Base-by-base conservation (phyloP, 2,113 vertebrate genomes). In the Helogale parvula region DNA sequence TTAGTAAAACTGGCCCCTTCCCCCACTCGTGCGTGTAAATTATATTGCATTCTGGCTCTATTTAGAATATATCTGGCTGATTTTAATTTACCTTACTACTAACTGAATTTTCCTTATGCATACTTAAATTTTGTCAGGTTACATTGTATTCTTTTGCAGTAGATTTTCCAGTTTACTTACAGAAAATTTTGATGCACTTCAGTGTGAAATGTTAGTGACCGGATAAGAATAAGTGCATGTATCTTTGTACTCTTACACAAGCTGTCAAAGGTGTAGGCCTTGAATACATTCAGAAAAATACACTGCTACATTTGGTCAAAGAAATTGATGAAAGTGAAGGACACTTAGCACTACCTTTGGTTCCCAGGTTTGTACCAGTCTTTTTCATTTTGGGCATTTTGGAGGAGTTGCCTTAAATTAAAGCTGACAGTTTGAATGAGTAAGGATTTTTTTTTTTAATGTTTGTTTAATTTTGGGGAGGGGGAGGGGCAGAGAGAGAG, bases 11-110 rank as follows among this genome's bases (percentile, higher is more conserved):
- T 74, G 71, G 29, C 9, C 7, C 3, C 57, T 45, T 4, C 31
- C 12, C 3, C 31, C 63, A 25, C 50, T 81, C 81, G 45, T 66
- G 13, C 38, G 69, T 90, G 12, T 92, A 76, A 81, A 63, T 96
- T 88, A 80, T 45, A 52, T 16, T 65, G 57, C 33, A 80, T 50
- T 29, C 25, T 33, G 50, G 71, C 14, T 88, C 19, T 96, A 19
- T 93, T 96, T 68, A 87, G 25, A 71, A 54, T 92, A 74, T 60
- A 45, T 17, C 65, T 91, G 8, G 2, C 60, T 95, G 66, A 35
- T 93, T 88, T 66, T 91, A 88, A 77, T 92, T 96, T 89, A 80
- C n/a, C n/a, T 79, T 65, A 66, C 41, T 63, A 90, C 15, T 84
- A 81, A 29, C 6, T 45, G 47, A 90, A 60, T 83, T 97, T 96